These are phyloP conservation scores for Elachura formosa DNA, from an alignment of 2,113 vertebrate species.

Conservation along the genomic window DNA sequence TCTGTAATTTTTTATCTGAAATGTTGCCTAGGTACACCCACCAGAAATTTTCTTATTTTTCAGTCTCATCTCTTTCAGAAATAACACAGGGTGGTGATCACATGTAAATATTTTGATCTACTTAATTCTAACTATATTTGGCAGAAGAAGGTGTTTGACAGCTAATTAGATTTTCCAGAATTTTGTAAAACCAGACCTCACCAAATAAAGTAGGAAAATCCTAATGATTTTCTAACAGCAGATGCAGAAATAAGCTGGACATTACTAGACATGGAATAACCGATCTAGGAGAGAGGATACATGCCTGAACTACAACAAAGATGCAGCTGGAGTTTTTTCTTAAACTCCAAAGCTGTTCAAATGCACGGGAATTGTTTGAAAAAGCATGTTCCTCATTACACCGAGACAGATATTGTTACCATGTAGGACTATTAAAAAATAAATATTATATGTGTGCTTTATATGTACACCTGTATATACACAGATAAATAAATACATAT, in stretches of 20 bases:
- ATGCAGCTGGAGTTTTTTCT: neutral
- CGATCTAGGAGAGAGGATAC: neutral
- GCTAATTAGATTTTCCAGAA: neutral
- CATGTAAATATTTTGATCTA: neutral
- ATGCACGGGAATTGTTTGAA: neutral
- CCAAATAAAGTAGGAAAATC: neutral
- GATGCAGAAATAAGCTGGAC: neutral
- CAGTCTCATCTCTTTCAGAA: neutral
- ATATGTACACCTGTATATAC: neutral
- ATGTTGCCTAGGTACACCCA: neutral
- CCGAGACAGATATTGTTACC: neutral
- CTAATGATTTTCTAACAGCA: neutral
- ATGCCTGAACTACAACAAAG: neutral
- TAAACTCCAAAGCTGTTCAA: neutral
- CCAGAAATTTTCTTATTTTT: neutral
- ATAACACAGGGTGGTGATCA: neutral
- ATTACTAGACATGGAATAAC: neutral
- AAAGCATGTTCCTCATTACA: neutral
- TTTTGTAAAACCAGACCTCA: neutral
- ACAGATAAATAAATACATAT: neutral
- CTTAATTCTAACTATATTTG: neutral
- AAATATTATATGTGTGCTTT: neutral
- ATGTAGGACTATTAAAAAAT: neutral
- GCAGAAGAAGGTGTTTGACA: neutral
- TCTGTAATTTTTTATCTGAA: neutral